phyloP scores from a whole-genome alignment of 2,113 vertebrate genomes.

The Boulengeromyrus knoepffleri region DNA sequence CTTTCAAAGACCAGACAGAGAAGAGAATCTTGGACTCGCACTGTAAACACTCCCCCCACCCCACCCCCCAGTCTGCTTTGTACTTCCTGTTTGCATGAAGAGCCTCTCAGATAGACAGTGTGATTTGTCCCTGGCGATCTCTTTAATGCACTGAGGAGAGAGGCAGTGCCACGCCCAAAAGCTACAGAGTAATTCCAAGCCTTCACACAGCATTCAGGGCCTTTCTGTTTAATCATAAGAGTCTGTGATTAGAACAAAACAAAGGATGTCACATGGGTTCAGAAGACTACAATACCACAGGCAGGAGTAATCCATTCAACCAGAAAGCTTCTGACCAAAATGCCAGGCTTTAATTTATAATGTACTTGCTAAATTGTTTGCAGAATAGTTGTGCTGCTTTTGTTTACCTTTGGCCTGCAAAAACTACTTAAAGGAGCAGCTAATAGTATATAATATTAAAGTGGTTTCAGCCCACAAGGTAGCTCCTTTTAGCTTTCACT shows the following conservation, averaged over 20 bases:
- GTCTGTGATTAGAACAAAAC: background rate
- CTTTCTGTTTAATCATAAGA: background rate
- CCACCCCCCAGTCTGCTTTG: conserved; percentile 38
- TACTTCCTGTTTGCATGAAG: conserved; percentile 56
- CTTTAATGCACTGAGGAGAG: conserved; percentile 17
- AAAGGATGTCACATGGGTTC: background rate
- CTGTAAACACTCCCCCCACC: conserved; percentile 46
- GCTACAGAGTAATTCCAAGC: background rate
- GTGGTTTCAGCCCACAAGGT: background rate
- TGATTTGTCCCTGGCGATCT: conserved; percentile 26
- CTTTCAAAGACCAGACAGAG: conserved; percentile 2
- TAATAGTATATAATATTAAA: background rate
- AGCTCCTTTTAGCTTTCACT: background rate
- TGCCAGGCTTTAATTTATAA: background rate
- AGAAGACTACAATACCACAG: background rate
- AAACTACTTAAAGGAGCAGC: background rate
- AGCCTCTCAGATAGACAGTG: conserved; percentile 29
- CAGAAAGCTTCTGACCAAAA: background rate
- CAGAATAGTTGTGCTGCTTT: background rate
- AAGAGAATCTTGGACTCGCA: conserved; percentile 46
- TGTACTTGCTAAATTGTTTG: background rate
- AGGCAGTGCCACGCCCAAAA: conserved; percentile 36
- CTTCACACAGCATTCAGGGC: background rate
- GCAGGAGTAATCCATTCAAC: background rate
- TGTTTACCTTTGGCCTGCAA: background rate